Conservation (phyloP, 2,113 vertebrate genomes). For the Dicerorhinus sumatrensis region DNA sequence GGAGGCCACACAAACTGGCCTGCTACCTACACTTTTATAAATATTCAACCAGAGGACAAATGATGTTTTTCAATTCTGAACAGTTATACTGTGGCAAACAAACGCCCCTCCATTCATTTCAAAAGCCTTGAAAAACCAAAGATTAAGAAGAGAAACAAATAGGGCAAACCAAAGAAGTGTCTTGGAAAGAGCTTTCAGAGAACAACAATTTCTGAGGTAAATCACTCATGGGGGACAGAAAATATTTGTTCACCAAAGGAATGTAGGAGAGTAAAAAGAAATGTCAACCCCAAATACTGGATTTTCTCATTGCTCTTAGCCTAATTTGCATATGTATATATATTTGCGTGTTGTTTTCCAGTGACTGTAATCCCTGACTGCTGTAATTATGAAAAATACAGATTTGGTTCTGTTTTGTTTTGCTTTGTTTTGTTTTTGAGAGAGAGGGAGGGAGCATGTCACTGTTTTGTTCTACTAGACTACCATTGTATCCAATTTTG, state of each 20-base stretch:
- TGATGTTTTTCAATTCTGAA: conserved; percentile 45
- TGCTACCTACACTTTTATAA: neutral
- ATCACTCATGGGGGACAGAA: neutral
- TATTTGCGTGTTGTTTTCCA: conserved; percentile 40
- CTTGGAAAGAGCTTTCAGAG: conserved; percentile 17
- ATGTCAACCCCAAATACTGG: neutral
- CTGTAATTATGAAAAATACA: neutral
- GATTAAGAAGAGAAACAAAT: conserved; percentile 38
- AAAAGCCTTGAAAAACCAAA: neutral
- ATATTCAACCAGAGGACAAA: conserved; percentile 43
- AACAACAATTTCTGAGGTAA: conserved; percentile 7
- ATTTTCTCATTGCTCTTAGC: neutral
- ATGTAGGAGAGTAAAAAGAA: neutral
- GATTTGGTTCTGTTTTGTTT: neutral
- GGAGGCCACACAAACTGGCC: neutral
- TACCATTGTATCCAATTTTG: neutral
- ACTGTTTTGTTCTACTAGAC: neutral
- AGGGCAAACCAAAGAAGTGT: neutral
- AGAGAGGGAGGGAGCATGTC: neutral
- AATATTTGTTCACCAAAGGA: neutral
- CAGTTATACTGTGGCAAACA: neutral
- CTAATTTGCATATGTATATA: neutral
- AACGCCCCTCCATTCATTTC: neutral
- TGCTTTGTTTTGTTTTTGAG: conserved; percentile 46
- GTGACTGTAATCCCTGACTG: neutral